Conservation (phyloP, 2,797 vertebrate species). For the Sebastes minor region DNA sequence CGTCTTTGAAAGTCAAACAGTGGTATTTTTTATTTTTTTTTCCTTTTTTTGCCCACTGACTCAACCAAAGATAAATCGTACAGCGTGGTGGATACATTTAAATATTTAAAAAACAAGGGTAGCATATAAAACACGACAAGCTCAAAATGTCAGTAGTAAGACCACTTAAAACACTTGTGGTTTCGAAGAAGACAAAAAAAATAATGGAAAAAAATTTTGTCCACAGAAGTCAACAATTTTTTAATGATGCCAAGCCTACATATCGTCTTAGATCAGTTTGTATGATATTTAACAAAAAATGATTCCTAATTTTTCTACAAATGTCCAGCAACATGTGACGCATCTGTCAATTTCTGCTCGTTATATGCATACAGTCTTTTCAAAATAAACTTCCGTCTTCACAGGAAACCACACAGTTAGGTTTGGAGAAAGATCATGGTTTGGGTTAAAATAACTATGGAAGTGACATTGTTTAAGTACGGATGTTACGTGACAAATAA, state of each 20-base stretch:
- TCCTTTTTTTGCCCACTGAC: neutral
- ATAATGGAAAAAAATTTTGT: neutral
- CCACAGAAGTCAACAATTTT: neutral
- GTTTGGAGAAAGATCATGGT: neutral
- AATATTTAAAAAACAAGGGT: neutral
- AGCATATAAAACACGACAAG: neutral
- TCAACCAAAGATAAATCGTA: conserved; percentile 7
- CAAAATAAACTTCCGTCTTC: neutral
- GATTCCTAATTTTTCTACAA: neutral
- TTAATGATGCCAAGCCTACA: neutral
- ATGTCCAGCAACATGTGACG: neutral
- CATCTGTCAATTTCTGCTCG: too few species aligned
- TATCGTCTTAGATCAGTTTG: too few species aligned
- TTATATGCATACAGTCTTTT: neutral
- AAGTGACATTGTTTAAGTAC: neutral
- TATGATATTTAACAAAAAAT: too few species aligned
- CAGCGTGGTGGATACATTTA: conserved; percentile 6
- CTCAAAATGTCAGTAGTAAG: neutral
- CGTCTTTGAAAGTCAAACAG: conserved; percentile 61
- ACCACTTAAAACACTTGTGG: neutral
- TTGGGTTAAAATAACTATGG: neutral
- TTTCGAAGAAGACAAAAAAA: neutral
- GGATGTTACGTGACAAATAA: neutral
- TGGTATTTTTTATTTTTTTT: neutral
- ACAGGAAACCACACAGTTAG: neutral